phyloP scores from a whole-genome alignment of 2,888 invertebrate species.

The Drosophila tanythrix region DNA sequence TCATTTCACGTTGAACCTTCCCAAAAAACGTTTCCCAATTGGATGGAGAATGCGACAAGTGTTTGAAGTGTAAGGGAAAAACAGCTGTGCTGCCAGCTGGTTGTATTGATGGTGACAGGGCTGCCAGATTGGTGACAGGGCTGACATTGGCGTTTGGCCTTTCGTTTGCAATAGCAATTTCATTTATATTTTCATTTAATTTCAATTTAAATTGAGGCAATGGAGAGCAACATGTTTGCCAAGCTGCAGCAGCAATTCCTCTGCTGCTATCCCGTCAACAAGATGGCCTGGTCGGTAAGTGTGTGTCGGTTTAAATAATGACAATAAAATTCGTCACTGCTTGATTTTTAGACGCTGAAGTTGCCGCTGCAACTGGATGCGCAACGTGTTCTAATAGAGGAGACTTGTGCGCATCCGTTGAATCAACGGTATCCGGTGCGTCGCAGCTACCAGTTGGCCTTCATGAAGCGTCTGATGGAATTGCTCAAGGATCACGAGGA shows the following conservation, averaged over 20 bases:
- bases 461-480: constrained; percentile 88
- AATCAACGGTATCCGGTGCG: constrained; percentile 88
- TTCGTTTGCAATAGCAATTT: not conserved
- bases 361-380: constrained; percentile 83
- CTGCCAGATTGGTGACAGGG: constrained; percentile 40
- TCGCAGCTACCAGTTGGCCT: constrained; percentile 87
- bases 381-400: constrained; percentile 87
- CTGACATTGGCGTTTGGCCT: not conserved
- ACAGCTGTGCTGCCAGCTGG: constrained; percentile 43
- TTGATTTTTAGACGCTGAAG: constrained; percentile 38
- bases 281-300: constrained; percentile 73
- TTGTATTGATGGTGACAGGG: constrained; percentile 8
- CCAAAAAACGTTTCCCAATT: not conserved
- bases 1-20: not conserved
- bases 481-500: constrained; percentile 86
- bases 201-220: constrained; percentile 11
- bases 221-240: constrained; percentile 46
- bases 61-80: not conserved
- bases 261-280: constrained; percentile 80
- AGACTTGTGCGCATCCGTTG: constrained; percentile 86
- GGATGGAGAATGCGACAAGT: not conserved
- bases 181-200: not conserved
- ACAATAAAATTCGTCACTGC: not conserved
- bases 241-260: constrained; percentile 79
- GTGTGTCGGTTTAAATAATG: not conserved